Evolutionary conservation across 1,140 invertebrate species (phyloP), one percentile per base, ranked within the genome.

Genomic region (Dinoponera quadriceps): DNA sequence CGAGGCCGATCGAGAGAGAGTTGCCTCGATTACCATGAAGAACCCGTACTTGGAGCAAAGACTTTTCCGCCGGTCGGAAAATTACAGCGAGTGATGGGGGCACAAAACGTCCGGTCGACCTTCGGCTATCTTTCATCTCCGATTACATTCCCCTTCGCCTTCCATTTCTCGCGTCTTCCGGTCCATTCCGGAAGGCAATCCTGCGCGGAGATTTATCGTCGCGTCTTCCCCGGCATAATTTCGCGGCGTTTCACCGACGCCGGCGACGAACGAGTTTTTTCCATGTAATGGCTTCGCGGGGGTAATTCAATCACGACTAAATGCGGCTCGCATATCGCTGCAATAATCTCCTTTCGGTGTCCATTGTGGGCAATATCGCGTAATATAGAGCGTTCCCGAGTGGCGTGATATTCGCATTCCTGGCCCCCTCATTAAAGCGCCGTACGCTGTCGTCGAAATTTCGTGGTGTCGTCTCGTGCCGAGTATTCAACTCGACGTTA

Each of bases 241-340:
- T 78, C 20, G 38, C 48, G 20, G 60, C 16, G 11, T 38, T 68
- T 59, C 13, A n/a, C 16, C 29, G 13, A 11, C 7, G 27, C 38
- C 29, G 18, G 55, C 33, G 66, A 57, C 22, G 60, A 44, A 44
- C 14, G 55, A 63, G 72, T 71, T 69, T 80, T 63, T 51, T 59
- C 68, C 57, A 29, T 51, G 29, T 48, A 59, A 62, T 29, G 20
- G 63, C 18, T 27, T 68, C 2, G 18, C 65, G 57, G 48, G 49
- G 68, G 68, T 88, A 88, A 87, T 88, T 84, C 48, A 87, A 87
- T 87, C 62, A 74, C 27, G 16, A 18, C 54, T 66, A n/a, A 85
- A 88, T 82, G 71, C 55, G 83, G 63, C 65, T 49, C 63, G 59
- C 62, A 63, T n/a, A n/a, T n/a, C n/a, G 9, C 49, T 44, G 54